phyloP scores from a whole-genome alignment of 2,113 vertebrate species.

The Puffinus mauretanicus region DNA sequence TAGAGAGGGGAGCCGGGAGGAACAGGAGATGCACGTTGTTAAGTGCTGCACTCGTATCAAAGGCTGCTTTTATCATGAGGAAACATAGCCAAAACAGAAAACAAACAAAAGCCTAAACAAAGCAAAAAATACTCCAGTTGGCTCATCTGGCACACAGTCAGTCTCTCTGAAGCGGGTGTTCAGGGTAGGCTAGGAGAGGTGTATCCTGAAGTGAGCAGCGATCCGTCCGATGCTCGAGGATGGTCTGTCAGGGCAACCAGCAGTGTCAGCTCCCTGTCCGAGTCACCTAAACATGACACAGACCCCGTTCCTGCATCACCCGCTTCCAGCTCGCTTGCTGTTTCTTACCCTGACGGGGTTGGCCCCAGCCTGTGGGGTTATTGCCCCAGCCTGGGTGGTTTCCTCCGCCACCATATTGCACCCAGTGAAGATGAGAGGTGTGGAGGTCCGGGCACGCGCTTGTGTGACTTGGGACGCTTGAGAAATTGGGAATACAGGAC shows the following conservation, averaged over 20 bases:
- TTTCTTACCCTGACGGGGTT: background rate
- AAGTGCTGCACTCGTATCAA: background rate
- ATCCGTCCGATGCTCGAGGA: fast-evolving
- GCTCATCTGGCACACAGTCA: background rate
- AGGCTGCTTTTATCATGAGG: constrained; percentile 5
- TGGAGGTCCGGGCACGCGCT: fast-evolving
- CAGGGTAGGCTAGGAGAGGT: background rate
- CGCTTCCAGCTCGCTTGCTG: background rate
- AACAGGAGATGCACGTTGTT: fast-evolving
- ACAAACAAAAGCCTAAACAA: background rate
- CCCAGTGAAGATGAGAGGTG: background rate
- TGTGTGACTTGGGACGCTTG: background rate
- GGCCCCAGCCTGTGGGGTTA: fast-evolving
- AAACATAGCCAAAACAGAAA: background rate
- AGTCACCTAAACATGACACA: fast-evolving
- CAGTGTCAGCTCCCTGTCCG: background rate
- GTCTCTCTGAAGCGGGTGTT: background rate
- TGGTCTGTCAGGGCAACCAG: background rate
- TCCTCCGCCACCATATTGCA: fast-evolving
- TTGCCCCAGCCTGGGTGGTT: background rate
- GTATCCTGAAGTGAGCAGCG: background rate
- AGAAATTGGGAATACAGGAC: background rate
- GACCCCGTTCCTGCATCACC: background rate
- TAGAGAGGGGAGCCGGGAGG: background rate
- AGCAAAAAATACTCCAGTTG: background rate